Conservation (phyloP, 2,888 invertebrate genomes). For the Archips xylosteana region DNA sequence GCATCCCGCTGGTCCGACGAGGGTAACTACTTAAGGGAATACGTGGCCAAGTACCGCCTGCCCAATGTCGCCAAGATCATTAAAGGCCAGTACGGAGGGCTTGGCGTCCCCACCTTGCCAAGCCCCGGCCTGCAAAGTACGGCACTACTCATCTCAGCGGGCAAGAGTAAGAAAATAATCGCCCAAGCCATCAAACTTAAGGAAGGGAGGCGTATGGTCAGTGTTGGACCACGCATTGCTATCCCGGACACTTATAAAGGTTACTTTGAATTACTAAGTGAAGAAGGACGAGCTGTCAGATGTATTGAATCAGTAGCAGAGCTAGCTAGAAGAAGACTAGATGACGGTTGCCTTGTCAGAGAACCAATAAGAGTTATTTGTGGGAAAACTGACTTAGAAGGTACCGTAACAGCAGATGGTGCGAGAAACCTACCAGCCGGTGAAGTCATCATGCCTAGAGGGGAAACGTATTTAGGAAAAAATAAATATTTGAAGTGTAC, state of each 20-base stretch:
- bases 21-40: conserved; percentile 90
- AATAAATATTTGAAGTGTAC: conserved; percentile 94
- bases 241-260: conserved; percentile 96
- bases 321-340: conserved; percentile 90
- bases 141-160: conserved; percentile 93
- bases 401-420: conserved; percentile 88
- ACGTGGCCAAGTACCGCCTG: conserved; percentile 89
- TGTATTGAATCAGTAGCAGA: conserved; percentile 96
- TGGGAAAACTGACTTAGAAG: conserved; percentile 86
- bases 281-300: conserved; percentile 96
- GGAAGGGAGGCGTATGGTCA: conserved; percentile 93
- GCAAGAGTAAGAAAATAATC: conserved; percentile 93
- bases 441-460: conserved; percentile 92
- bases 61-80: conserved; percentile 96
- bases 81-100: conserved; percentile 96
- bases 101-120: conserved; percentile 95
- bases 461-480: conserved; percentile 88
- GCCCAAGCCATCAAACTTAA: conserved; percentile 96
- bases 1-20: conserved; percentile 92
- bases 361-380: conserved; percentile 91
- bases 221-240: conserved; percentile 92
- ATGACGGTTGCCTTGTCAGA: conserved; percentile 91
- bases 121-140: conserved; percentile 95
- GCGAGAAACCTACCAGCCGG: conserved; percentile 92
- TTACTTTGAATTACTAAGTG: conserved; percentile 97